Evolutionary conservation across 1,140 invertebrate genomes (phyloP).

Genomic region (Heliconius eleuchia): DNA sequence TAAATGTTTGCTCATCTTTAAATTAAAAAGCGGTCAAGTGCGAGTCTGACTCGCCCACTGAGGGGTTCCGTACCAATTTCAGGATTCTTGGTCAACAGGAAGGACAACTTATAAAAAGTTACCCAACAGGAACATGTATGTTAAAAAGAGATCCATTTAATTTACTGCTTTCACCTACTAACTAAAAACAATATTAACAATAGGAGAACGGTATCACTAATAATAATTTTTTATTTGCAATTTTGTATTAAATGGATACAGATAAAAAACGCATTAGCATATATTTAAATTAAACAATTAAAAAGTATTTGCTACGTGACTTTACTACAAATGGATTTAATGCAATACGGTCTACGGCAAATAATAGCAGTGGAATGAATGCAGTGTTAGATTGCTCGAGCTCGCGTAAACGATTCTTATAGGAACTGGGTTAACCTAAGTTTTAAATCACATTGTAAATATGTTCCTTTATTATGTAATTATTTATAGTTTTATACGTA

Average conservation of each 20-base stretch:
- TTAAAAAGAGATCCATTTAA: no score
- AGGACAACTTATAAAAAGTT: no score
- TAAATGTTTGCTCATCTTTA: no score
- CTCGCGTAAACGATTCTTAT: constrained; percentile 34
- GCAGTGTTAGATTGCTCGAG: constrained; percentile 33
- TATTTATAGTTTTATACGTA: not conserved
- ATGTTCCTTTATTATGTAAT: not conserved
- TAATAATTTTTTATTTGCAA: not conserved
- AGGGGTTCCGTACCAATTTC: no score
- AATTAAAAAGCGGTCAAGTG: no score
- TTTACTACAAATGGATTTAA: constrained; percentile 31
- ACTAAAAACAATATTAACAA: no score
- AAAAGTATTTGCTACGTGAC: constrained; percentile 32
- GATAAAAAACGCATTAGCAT: not conserved
- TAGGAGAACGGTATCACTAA: no score
- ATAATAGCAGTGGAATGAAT: constrained; percentile 30
- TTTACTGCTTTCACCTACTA: no score
- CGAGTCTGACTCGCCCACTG: no score
- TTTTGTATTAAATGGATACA: not conserved
- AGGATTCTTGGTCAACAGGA: no score
- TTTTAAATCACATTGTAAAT: constrained; percentile 24
- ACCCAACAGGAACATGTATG: no score
- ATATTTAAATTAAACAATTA: constrained; percentile 36
- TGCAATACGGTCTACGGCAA: constrained; percentile 32
- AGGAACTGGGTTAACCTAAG: constrained; percentile 33